phyloP scores from a whole-genome alignment of 2,113 vertebrate genomes.

The Pseudorhombus dupliciocellatus region DNA sequence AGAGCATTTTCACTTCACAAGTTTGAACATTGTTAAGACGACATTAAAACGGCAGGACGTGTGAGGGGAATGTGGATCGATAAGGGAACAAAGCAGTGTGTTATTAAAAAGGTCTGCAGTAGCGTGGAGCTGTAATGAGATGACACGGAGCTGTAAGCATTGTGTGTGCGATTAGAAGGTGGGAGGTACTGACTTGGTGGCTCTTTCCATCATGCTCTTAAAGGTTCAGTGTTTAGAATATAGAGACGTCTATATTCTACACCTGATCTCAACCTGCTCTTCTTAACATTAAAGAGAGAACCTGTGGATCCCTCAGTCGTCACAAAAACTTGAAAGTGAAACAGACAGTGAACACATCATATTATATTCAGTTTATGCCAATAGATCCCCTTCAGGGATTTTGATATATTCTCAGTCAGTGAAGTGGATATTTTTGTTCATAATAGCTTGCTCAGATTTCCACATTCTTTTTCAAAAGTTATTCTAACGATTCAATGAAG shows the following conservation, averaged over 20 bases:
- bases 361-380: no score
- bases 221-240: neutral
- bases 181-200: conserved; percentile 25
- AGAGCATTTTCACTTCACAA: neutral
- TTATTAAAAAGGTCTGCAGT: conserved; percentile 10
- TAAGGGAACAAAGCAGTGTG: conserved; percentile 9
- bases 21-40: neutral
- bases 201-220: conserved; percentile 2
- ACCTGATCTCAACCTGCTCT: no score
- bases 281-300: no score
- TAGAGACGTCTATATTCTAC: no score
- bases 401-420: neutral
- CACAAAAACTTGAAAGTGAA: no score
- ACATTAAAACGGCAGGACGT: conserved; percentile 14
- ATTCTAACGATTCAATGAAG: neutral
- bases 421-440: no score
- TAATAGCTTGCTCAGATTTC: no score
- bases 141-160: conserved; percentile 30
- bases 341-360: no score
- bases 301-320: no score
- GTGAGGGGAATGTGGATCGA: neutral
- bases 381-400: no score
- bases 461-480: neutral
- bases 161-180: conserved; percentile 6
- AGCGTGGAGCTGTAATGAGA: conserved; percentile 17